These are phyloP conservation scores for Petrocephalus sullivani DNA, from an alignment of 2,797 vertebrate genomes.

Conservation along the genomic window DNA sequence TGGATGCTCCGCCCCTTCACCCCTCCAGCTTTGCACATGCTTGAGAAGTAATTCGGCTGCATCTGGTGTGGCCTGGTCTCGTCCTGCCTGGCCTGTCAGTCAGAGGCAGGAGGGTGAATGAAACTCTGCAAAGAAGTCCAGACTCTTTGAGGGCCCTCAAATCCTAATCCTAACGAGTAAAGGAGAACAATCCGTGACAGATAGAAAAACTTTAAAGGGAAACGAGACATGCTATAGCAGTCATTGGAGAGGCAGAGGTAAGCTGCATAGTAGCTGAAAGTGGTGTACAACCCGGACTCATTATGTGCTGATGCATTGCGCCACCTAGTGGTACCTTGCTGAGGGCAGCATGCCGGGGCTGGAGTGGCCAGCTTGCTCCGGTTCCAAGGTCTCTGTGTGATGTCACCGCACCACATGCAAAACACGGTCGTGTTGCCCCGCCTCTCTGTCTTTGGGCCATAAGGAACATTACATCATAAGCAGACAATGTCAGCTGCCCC, in stretches of 20 bases:
- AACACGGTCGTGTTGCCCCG: background rate
- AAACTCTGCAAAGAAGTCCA: constrained; percentile 23
- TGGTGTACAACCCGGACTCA: constrained; percentile 12
- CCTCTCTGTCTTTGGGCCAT: background rate
- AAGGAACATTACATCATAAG: constrained; percentile 12
- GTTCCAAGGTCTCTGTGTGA: background rate
- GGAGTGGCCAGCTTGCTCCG: background rate
- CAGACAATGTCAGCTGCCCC: background rate
- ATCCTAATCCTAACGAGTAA: background rate
- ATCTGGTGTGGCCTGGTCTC: constrained; percentile 30
- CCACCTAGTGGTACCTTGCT: constrained; percentile 23
- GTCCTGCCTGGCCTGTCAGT: constrained; percentile 6
- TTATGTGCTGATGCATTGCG: constrained; percentile 15
- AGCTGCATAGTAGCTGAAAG: background rate
- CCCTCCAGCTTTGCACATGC: background rate
- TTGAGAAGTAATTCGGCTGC: constrained; percentile 27
- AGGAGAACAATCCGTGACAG: background rate
- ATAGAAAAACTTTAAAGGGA: background rate
- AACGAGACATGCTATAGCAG: background rate
- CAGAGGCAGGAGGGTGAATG: background rate
- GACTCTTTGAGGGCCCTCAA: constrained; percentile 10
- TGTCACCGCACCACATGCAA: background rate
- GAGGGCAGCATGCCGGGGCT: background rate
- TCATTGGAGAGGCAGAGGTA: background rate
- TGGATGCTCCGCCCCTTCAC: background rate